Conservation (phyloP, 2,113 vertebrate species). For the Copsychus sechellarum region DNA sequence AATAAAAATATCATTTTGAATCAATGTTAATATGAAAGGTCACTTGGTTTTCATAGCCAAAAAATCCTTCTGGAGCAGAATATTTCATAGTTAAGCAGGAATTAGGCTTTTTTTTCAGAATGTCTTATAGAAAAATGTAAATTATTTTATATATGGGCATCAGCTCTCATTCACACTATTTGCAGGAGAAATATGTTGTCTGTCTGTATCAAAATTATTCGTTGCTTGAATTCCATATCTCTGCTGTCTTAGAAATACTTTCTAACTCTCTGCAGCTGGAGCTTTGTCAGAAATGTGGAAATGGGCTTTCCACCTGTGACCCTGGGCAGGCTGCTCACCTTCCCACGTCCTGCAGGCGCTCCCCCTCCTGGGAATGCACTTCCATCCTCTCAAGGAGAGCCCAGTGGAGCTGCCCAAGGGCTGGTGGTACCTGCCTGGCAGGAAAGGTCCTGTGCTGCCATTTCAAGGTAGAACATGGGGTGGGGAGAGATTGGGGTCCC, state of each 20-base stretch:
- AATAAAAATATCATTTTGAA: constrained; percentile 45
- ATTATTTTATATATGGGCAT: neutral
- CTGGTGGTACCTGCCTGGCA: rapidly evolving
- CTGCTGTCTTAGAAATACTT: neutral
- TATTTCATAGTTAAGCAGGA: neutral
- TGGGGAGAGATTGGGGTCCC: too few relatives aligned
- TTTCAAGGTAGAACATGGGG: rapidly evolving
- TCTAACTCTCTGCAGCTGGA: neutral
- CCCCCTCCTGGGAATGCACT: neutral
- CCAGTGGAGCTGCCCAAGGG: rapidly evolving
- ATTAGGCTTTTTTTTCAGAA: neutral
- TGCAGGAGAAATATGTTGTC: neutral
- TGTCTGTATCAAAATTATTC: neutral
- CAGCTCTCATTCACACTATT: neutral
- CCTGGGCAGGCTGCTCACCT: neutral
- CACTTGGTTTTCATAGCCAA: constrained; percentile 14
- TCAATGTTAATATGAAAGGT: constrained; percentile 49
- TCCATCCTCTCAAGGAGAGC: neutral
- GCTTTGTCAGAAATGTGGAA: neutral
- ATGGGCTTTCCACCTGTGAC: rapidly evolving
- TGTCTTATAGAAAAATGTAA: neutral
- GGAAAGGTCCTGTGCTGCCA: neutral
- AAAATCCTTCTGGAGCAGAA: neutral
- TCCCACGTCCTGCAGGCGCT: rapidly evolving
- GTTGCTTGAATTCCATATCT: neutral